Evolutionary conservation across 2,888 invertebrate species (phyloP).

Genomic region (Laspeyria flexula): DNA sequence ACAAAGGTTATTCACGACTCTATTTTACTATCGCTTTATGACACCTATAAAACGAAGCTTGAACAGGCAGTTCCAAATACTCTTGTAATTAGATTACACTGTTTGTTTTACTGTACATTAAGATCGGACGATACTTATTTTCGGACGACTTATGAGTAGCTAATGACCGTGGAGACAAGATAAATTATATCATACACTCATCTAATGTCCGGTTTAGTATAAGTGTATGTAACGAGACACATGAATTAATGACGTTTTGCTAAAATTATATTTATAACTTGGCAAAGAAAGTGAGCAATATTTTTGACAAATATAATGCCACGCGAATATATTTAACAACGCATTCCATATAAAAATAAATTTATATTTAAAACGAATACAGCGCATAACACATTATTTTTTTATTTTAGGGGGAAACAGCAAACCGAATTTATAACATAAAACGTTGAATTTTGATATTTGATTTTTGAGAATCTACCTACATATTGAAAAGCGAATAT

Average conservation of each 20-base stretch:
- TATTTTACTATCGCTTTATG: slow-evolving; percentile 25
- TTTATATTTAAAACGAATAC: not conserved
- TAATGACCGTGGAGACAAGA: slow-evolving; percentile 28
- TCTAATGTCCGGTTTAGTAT: slow-evolving; percentile 12
- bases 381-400: not conserved
- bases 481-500: slow-evolving; percentile 21
- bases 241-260: slow-evolving; percentile 25
- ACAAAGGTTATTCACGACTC: slow-evolving; percentile 35
- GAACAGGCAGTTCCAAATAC: slow-evolving; percentile 15
- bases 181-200: slow-evolving; percentile 24
- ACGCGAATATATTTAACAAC: slow-evolving; percentile 42
- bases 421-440: slow-evolving; percentile 45
- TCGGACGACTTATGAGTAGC: slow-evolving; percentile 18
- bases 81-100: slow-evolving; percentile 4
- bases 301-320: not conserved
- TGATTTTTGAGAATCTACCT: slow-evolving; percentile 31
- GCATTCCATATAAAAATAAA: slow-evolving; percentile 49
- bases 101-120: slow-evolving; percentile 16
- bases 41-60: slow-evolving; percentile 21
- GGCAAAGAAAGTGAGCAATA: not conserved
- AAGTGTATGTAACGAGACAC: slow-evolving; percentile 14
- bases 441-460: slow-evolving; percentile 41
- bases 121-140: slow-evolving; percentile 10
- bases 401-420: slow-evolving; percentile 41
- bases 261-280: slow-evolving; percentile 18